Base-by-base conservation (phyloP, 2,888 invertebrate species). In the Helleia helle region DNA sequence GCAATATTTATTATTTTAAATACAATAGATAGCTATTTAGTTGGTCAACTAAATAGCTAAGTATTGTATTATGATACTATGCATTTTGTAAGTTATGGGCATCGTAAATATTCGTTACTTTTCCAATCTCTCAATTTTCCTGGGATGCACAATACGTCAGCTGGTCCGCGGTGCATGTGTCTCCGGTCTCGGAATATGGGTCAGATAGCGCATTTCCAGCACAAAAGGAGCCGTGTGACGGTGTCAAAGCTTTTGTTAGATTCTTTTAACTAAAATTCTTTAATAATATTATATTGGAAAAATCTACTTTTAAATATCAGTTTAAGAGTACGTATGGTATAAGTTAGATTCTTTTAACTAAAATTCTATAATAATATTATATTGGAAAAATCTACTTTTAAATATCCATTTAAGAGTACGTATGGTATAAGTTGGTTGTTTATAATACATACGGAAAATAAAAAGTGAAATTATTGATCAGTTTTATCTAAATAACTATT, bases 131-230 rank as follows among this genome's bases (percentile, higher is more conserved):
- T 13, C 8, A 13, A 13, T 34, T 22, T 18, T 34, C 12, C n/a
- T 14, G 15, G 22, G 22, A 7, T 18, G 31, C 22, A 34, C 34
- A 34, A 31, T 18, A 13, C 31, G 17, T 31, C 31, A 31, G 29
- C 18, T 18, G 18, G 18, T 18, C 22, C 5, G n/a, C 2, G 22
- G 22, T 6, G 22, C 24, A 13, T 36, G 36, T 36, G 36, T 24
- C 11, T 36, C 36, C 13, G 24, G 22, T 24, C 27, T 38, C 30
- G 30, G 29, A 25, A 40, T 40, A 31, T 40, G 39, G 39, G 39
- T 31, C 39, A 40, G 39, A 40, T 31, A 30, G 31, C n/a, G 7
- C 30, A 6, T 18, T 34, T 18, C 12, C 18, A 18, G 15, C 31
- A 18, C 15, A 34, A 18, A 8, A 3, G 18, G 18, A 18, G 18